Evolutionary conservation across 2,888 invertebrate genomes (phyloP).

Genomic region (Polydesmus complanatus): DNA sequence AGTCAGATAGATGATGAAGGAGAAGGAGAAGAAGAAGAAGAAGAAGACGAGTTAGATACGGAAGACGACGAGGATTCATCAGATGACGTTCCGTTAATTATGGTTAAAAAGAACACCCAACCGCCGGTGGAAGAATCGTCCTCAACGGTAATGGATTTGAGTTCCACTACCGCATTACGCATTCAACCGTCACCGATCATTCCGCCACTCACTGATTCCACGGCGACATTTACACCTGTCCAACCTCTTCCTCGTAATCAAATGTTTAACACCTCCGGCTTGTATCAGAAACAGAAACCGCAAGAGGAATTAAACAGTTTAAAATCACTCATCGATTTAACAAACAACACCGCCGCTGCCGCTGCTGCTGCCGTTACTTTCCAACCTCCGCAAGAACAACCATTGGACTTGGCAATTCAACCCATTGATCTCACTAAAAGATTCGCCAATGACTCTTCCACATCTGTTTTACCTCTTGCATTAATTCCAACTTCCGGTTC

Average conservation of each 20-base stretch:
- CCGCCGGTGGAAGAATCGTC: neutral
- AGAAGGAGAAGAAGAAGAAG: constrained; percentile 17
- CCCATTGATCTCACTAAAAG: constrained; percentile 73
- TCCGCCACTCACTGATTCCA: neutral
- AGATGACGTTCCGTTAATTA: too few species aligned
- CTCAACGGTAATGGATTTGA: constrained; percentile 5
- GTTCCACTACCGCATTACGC: neutral
- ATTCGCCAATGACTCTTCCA: constrained; percentile 24
- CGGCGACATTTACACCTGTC: neutral
- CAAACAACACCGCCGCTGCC: constrained; percentile 44
- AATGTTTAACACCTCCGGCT: too few species aligned
- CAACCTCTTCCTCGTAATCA: neutral
- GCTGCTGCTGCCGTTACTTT: constrained; percentile 14
- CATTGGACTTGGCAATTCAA: constrained; percentile 35
- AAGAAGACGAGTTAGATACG: neutral
- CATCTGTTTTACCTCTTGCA: neutral
- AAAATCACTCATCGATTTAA: constrained; percentile 44
- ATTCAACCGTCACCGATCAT: neutral
- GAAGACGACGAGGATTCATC: neutral
- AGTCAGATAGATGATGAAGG: neutral
- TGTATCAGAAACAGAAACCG: too few species aligned
- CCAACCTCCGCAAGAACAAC: constrained; percentile 22
- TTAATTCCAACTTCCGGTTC: constrained; percentile 1
- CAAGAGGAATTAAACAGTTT: constrained; percentile 42
- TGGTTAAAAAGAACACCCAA: neutral